These are phyloP conservation scores for Microctenopoma steveboyesi DNA, from an alignment of 2,797 vertebrate genomes.

Conservation along the genomic window DNA sequence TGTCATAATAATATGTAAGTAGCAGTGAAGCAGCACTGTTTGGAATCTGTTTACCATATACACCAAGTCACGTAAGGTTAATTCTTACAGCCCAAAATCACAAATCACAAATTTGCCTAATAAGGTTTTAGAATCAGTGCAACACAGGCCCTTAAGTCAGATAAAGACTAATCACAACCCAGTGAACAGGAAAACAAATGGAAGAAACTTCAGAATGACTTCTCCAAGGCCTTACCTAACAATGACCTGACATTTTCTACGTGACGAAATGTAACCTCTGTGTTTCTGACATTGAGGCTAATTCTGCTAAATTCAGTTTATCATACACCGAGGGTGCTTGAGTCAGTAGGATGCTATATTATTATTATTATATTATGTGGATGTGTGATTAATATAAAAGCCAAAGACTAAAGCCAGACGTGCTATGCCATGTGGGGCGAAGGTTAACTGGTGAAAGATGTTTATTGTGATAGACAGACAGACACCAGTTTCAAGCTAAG, in stretches of 20 bases:
- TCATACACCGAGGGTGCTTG: neutral
- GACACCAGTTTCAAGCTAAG: slow-evolving; percentile 60
- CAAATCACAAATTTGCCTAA: neutral
- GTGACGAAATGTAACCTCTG: slow-evolving; percentile 7
- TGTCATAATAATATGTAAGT: slow-evolving; percentile 6
- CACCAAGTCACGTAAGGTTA: neutral
- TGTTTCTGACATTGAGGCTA: slow-evolving; percentile 16
- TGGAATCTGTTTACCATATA: slow-evolving; percentile 2
- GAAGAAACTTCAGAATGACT: too few species aligned
- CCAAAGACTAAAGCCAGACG: slow-evolving; percentile 16
- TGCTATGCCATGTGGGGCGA: slow-evolving; percentile 32
- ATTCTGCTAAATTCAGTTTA: slow-evolving; percentile 6
- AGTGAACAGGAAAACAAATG: too few species aligned
- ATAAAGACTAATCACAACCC: too few species aligned
- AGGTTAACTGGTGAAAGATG: slow-evolving; percentile 48
- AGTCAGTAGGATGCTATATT: slow-evolving; percentile 22
- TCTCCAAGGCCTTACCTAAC: neutral
- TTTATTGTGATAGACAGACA: slow-evolving; percentile 66
- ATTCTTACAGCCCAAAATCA: neutral
- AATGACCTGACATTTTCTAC: slow-evolving; percentile 7
- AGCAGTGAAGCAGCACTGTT: slow-evolving; percentile 6
- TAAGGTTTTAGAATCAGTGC: neutral
- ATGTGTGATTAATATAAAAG: too few species aligned
- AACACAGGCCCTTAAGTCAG: neutral
- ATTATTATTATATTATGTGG: neutral